Base-by-base conservation (phyloP, 2,797 vertebrate genomes). In the Hydrocynus forskahlii region DNA sequence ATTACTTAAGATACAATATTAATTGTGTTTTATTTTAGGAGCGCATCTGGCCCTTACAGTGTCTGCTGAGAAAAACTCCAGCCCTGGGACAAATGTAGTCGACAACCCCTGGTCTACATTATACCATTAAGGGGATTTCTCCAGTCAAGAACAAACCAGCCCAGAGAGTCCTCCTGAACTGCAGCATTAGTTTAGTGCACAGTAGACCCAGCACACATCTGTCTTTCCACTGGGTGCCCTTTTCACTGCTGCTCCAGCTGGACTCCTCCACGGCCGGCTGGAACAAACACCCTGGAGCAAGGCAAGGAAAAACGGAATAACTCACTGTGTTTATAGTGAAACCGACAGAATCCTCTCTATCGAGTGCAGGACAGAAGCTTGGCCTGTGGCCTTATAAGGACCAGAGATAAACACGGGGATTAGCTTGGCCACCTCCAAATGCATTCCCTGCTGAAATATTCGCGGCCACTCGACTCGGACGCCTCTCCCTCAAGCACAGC, bases 281-380 rank as follows among this genome's bases (percentile, higher is more conserved):
- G 10, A 23, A 60, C 68, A 70, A 70, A 52, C 68, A 50, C 68
- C 45, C 68, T 59, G 67, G 63, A n/a, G 35, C 60, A 21, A 35
- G 35, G 71, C 74, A 29, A 62, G 63, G 50, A 67, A 81, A 82
- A 66, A 21, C 40, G 23, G 57, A 62, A 72, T 19, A 14, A 19
- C 16, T 68, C 35, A 45, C 1, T 12, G 76, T 83, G 82, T 80
- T 72, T 67, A 75, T 19, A 57, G 14, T 43, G 50, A 81, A 82
- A 80, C 38, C 5, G 48, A 84, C 52, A 83, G 66, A 80, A 72
- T 84, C 68, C 59, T 76, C 72, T 85, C 59, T 55, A 79, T 79
- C 70, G 52, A 81, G 71, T 70, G 64, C 59, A 59, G 45, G 54
- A 57, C 75, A 83, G 75, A 81, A 81, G 48, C 63, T 67, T 67